phyloP scores from a whole-genome alignment of 2,797 vertebrate genomes.

The Borostomias antarcticus region DNA sequence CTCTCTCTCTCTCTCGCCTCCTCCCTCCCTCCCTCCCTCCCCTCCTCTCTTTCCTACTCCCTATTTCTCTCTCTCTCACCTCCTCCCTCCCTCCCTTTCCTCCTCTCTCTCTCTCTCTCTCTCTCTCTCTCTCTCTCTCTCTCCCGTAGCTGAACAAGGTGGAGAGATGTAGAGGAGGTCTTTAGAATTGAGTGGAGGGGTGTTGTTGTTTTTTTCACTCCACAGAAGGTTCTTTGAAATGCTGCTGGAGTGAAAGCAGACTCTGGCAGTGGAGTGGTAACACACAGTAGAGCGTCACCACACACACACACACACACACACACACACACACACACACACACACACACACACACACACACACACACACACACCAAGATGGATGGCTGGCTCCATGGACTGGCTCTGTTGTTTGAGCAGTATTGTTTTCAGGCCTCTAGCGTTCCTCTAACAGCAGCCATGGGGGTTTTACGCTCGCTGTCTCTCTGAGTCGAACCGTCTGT shows the following conservation, averaged over 20 bases:
- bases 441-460: not conserved
- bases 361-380: conserved; percentile 7
- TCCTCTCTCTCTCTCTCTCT: conserved; percentile 8
- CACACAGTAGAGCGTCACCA: conserved; percentile 21
- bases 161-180: not conserved
- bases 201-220: conserved; percentile 17
- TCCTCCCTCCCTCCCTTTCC: not conserved
- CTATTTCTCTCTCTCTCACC: not conserved
- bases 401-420: not conserved
- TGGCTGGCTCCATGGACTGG: conserved; percentile 1
- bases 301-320: not conserved
- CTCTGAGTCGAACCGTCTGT: not conserved
- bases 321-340: not conserved
- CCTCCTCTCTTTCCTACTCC: conserved; percentile 7
- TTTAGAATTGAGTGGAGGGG: not conserved
- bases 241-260: conserved; percentile 27
- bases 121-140: conserved; percentile 10
- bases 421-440: conserved; percentile 8
- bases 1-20: conserved; percentile 9
- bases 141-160: not conserved
- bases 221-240: conserved; percentile 33
- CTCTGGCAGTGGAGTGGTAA: conserved; percentile 24
- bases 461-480: not conserved
- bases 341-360: too few relatives aligned
- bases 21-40: conserved; percentile 9